Percentiles rank a stretch among this genome's conserved stretches.
These are phyloP conservation scores for Hydractinia symbiolongicarpus DNA, from an alignment of 30 jellyfish, hydroid and myxozoan species.

Conservation along the genomic window DNA sequence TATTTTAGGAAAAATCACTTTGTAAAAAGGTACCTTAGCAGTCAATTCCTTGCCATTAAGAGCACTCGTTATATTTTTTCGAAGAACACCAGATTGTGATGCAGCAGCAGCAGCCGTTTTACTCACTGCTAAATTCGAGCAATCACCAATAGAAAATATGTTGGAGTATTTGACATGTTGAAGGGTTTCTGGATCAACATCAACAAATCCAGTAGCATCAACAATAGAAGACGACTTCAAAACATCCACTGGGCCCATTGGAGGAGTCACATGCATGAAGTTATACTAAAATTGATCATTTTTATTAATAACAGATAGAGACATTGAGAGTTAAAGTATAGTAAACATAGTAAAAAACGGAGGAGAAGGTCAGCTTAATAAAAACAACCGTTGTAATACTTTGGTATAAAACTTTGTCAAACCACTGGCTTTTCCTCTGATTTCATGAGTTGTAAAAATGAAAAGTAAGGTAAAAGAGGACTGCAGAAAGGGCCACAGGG, in stretches of 20 bases:
- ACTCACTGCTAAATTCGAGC: conserved; percentile 76
- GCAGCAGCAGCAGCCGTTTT: conserved; percentile 95
- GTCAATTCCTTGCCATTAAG: conserved; percentile 49
- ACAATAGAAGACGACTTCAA: conserved; percentile 45
- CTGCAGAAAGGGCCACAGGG: too few relatives aligned
- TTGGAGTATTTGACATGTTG: conserved; percentile 59
- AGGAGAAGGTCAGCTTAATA: too few relatives aligned
- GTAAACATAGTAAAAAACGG: too few relatives aligned
- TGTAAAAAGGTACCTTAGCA: conserved; percentile 34
- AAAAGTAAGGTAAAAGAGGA: too few relatives aligned
- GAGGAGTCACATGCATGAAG: conserved; percentile 96
- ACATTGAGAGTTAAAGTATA: too few relatives aligned
- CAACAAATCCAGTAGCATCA: conserved; percentile 86
- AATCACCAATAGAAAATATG: conserved; percentile 79
- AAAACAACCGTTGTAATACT: too few relatives aligned
- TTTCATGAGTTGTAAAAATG: too few relatives aligned
- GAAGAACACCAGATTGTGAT: conserved; percentile 54
- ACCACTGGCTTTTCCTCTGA: too few relatives aligned
- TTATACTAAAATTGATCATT: conserved; percentile 36
- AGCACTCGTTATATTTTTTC: conserved; percentile 49
- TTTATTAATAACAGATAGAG: too few relatives aligned
- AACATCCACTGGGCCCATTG: conserved; percentile 84
- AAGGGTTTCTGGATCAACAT: conserved; percentile 55
- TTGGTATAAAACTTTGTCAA: too few relatives aligned
- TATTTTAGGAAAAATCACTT: too few relatives aligned